Base-by-base conservation (phyloP, 2,888 invertebrate genomes). In the Chrysomela aeneicollis region DNA sequence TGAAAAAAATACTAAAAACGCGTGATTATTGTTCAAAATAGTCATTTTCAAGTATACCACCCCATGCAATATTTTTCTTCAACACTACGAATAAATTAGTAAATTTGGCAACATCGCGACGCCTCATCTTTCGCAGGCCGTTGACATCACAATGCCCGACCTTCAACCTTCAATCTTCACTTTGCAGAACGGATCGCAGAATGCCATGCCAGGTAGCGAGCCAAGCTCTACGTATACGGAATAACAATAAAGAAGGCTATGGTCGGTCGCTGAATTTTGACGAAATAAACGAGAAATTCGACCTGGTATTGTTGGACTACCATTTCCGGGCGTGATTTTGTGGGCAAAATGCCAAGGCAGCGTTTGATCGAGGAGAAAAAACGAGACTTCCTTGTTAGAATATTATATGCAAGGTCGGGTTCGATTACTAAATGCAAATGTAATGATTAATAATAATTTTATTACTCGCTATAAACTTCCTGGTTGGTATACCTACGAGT, bases 101-200 rank as follows among this genome's bases (percentile, higher is more conserved):
- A 5, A 6, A 26, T 6, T 26, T 26, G 26, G 26, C 26, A 26
- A 26, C 26, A 26, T 51, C 64, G 62, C 68, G 68, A 65, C 68
- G 17, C 73, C 72, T 67, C 55, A 65, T 67, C 74, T 75, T 75
- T 76, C 75, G 75, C 76, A 76, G 82, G 80, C 77, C 82, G 77
- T 82, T 83, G 81, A 82, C 83, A 81, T 79, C 76, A 73, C 69
- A 65, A 69, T 78, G 80, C 81, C 82, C 82, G 82, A 79, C 82
- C 82, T 82, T 82, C 82, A 82, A 82, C 82, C 80, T 80, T 77
- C 74, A 42, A 42, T 15, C 46, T 51, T 51, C 61, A 73, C 79
- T 73, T 70, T 78, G 69, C 68, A 69, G 69, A 77, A 73, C 72
- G 73, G 73, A 73, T 70, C 78, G 69, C 68, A 69, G 69, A 77